Percentiles rank a stretch among this genome's conserved stretches.
Conservation (phyloP, 2,113 vertebrate genomes). For the Charadrius vociferus region DNA sequence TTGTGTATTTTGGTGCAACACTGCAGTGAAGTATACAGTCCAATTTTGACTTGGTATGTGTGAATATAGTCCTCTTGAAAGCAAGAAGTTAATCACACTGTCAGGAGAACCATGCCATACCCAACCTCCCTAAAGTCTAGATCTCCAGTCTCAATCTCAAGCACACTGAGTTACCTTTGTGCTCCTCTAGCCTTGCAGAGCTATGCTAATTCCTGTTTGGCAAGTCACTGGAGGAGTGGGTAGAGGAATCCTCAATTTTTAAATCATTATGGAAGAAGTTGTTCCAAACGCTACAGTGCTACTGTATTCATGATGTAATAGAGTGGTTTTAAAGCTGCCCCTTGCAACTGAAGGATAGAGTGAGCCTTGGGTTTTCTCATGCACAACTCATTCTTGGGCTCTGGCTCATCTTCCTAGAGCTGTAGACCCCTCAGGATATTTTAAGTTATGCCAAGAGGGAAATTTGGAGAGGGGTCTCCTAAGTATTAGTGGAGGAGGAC, state of each 20-base stretch:
- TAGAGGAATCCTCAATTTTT: neutral
- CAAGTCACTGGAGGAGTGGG: neutral
- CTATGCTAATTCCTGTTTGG: neutral
- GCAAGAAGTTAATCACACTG: neutral
- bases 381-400: neutral
- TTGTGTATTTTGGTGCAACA: neutral
- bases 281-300: neutral
- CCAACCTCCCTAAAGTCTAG: neutral
- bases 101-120: neutral
- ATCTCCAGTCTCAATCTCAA: neutral
- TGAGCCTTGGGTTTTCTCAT: neutral
- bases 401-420: neutral
- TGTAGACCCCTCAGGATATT: neutral
- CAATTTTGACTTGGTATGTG: neutral
- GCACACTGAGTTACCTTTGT: neutral
- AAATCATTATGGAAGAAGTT: neutral
- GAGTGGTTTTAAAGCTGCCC: neutral
- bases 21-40: neutral
- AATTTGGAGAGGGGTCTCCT: rapidly evolving
- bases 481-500: neutral
- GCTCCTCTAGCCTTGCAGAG: neutral
- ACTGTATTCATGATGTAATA: neutral
- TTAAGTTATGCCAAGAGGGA: neutral
- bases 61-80: neutral
- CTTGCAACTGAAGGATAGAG: neutral